Conservation (phyloP, 2,797 vertebrate genomes). For the Artibeus jamaicensis region DNA sequence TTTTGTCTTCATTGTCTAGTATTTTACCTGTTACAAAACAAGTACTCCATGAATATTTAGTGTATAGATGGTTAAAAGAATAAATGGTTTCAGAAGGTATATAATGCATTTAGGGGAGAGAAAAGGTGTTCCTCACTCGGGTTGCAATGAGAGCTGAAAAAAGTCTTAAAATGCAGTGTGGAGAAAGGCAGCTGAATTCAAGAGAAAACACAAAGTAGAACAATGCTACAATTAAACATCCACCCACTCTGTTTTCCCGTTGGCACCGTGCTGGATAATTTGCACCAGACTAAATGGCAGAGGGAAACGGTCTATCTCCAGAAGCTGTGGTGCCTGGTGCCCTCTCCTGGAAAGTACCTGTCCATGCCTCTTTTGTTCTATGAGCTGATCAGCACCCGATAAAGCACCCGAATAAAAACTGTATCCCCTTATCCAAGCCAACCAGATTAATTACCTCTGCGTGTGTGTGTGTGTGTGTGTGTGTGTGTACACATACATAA, state of each 20-base stretch:
- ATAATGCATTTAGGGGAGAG: not conserved
- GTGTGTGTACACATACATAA: not conserved
- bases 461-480: not conserved
- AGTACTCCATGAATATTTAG: not conserved
- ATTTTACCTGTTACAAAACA: conserved; percentile 1
- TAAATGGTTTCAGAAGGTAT: not conserved
- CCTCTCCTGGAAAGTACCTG: not conserved
- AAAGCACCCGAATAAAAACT: not conserved
- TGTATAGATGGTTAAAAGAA: not conserved
- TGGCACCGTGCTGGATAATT: not conserved
- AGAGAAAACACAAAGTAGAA: not conserved
- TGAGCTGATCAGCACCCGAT: not conserved
- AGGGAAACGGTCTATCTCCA: not conserved
- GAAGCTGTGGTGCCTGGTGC: not conserved
- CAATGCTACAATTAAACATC: not conserved
- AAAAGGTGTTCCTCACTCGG: not conserved
- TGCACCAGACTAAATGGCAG: not conserved
- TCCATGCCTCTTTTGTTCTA: not conserved
- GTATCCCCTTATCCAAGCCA: not conserved
- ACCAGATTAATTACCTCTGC: not conserved
- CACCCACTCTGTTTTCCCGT: not conserved
- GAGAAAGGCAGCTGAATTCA: not conserved
- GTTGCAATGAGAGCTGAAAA: not conserved
- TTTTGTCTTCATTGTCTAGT: not conserved
- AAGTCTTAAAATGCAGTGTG: not conserved